Conservation (phyloP, 2,888 invertebrate species). For the Incurvaria masculella region DNA sequence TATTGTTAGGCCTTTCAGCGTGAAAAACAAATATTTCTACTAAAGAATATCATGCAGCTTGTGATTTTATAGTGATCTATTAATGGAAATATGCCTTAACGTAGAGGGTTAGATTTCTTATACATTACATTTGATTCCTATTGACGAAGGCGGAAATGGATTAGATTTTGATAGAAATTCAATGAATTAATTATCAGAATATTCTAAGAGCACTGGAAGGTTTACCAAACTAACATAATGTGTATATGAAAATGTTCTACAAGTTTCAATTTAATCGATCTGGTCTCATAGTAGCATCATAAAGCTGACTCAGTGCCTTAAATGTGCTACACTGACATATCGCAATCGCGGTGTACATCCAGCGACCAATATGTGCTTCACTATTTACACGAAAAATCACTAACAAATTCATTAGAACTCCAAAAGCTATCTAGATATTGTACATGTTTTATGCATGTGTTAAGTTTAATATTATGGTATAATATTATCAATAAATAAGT, state of each 20-base stretch:
- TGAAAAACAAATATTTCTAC: background rate
- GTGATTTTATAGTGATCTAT: too few relatives aligned
- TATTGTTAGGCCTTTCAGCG: background rate
- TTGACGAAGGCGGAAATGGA: too few relatives aligned
- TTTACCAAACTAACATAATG: too few relatives aligned
- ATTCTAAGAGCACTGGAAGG: too few relatives aligned
- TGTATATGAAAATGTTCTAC: too few relatives aligned
- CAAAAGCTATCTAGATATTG: background rate
- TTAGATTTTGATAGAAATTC: too few relatives aligned
- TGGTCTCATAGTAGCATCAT: background rate
- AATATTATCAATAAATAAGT: background rate
- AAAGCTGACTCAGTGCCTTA: background rate
- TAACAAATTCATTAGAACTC: background rate
- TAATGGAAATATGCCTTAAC: too few relatives aligned
- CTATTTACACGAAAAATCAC: background rate
- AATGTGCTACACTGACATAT: background rate
- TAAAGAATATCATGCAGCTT: too few relatives aligned
- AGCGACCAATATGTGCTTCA: background rate
- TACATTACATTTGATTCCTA: too few relatives aligned
- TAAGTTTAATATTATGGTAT: background rate
- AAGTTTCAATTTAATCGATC: too few relatives aligned
- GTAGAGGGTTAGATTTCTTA: too few relatives aligned
- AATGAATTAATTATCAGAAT: too few relatives aligned
- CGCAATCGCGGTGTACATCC: background rate
- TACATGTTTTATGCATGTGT: background rate